phyloP scores from a whole-genome alignment of 2,113 vertebrate genomes.

The Dascyllus trimaculatus region DNA sequence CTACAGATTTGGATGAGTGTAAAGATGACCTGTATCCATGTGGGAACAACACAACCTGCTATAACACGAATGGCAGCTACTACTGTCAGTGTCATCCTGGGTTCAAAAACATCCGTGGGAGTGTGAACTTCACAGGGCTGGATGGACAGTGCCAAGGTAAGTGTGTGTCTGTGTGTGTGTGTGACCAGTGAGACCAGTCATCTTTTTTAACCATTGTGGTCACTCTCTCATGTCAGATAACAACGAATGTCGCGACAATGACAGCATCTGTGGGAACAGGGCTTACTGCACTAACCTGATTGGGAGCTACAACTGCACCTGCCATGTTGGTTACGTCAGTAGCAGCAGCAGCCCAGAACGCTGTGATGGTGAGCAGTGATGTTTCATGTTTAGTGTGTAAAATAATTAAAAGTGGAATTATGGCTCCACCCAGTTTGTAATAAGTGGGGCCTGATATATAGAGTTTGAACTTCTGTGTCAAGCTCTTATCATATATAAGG shows the following conservation, averaged over 20 bases:
- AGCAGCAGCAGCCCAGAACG: fast-evolving
- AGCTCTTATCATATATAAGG: too few species aligned
- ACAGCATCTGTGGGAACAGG: slow-evolving; percentile 32
- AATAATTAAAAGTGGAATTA: neutral
- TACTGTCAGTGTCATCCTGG: slow-evolving; percentile 54
- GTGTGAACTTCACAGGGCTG: fast-evolving
- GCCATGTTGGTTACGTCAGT: slow-evolving; percentile 48
- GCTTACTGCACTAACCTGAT: slow-evolving; percentile 64
- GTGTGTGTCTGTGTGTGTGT: neutral
- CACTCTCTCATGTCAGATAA: slow-evolving; percentile 56
- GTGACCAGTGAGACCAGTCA: neutral
- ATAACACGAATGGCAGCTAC: slow-evolving; percentile 62
- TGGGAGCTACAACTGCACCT: slow-evolving; percentile 67
- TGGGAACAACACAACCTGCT: fast-evolving
- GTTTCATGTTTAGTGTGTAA: neutral
- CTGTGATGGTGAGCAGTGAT: slow-evolving; percentile 72
- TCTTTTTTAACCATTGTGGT: neutral
- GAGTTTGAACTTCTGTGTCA: too few species aligned
- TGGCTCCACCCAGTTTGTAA: neutral
- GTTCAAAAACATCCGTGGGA: fast-evolving
- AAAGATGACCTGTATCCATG: fast-evolving
- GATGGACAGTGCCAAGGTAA: slow-evolving; percentile 61
- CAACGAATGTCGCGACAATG: slow-evolving; percentile 50
- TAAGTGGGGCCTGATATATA: too few species aligned
- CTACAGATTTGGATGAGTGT: slow-evolving; percentile 58